Evolutionary conservation across 92 coral and sea anemone species (phyloP).

Genomic region (Metridium senile): DNA sequence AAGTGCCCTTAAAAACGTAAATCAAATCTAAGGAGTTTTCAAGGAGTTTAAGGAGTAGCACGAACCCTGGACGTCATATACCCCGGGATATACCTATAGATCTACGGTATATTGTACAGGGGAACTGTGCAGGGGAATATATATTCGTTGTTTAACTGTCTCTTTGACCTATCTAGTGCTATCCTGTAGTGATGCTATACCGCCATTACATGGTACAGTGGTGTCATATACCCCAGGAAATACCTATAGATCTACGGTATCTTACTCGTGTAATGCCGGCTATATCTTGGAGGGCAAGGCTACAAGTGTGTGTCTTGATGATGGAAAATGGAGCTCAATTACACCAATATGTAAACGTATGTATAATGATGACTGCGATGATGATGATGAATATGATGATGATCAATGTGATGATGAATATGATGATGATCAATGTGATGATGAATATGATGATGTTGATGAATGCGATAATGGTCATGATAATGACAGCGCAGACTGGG

Average conservation of each 20-base stretch:
- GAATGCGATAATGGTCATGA: neutral
- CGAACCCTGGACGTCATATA: no score
- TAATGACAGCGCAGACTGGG: neutral
- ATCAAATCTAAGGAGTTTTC: no score
- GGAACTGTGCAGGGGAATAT: no score
- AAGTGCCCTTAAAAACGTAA: no score
- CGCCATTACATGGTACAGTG: conserved; percentile 47
- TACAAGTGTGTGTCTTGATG: conserved; percentile 51
- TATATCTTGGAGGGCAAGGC: conserved; percentile 51
- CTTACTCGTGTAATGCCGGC: conserved; percentile 49
- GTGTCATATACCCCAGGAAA: conserved; percentile 17
- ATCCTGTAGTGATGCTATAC: neutral
- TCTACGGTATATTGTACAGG: no score
- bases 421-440: neutral
- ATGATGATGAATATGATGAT: neutral
- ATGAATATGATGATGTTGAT: neutral
- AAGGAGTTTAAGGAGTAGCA: no score
- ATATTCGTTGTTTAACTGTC: neutral
- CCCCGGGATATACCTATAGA: no score
- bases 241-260: conserved; percentile 43
- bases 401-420: neutral
- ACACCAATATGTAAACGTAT: conserved; percentile 67
- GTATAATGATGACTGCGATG: neutral
- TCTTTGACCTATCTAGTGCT: conserved; percentile 1
- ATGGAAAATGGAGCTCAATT: conserved; percentile 70